Conservation (phyloP, 1,140 invertebrate genomes). For the Sycophaga agraensis region DNA sequence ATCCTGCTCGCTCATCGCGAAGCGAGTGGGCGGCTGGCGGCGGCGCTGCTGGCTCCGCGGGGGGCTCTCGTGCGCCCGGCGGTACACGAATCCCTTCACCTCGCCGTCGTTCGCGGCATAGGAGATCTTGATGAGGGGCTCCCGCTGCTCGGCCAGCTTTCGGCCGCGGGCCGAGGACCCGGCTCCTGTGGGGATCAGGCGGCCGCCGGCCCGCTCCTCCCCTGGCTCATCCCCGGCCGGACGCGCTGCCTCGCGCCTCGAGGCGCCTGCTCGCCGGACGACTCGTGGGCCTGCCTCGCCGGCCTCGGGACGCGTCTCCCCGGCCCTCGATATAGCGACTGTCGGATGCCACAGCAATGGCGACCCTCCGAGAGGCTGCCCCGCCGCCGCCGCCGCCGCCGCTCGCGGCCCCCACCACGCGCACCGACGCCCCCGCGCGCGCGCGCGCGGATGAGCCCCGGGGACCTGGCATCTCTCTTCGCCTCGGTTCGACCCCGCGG, state of each 20-base stretch:
- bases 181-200: no score
- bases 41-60: background rate
- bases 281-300: no score
- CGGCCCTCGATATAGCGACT: constrained; percentile 40
- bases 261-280: background rate
- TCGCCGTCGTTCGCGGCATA: constrained; percentile 57
- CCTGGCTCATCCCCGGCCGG: background rate
- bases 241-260: background rate
- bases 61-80: constrained; percentile 31
- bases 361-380: constrained; percentile 33
- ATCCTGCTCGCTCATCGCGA: constrained; percentile 81
- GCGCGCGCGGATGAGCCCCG: no score
- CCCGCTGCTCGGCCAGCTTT: constrained; percentile 54
- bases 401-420: background rate
- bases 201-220: background rate
- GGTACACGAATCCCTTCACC: constrained; percentile 58
- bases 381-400: background rate
- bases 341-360: constrained; percentile 49
- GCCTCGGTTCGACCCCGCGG: no score
- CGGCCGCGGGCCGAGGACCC: background rate
- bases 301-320: background rate
- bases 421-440: background rate
- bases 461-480: no score
- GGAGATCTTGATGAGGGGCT: constrained; percentile 58
- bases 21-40: constrained; percentile 47